These are phyloP conservation scores for Ariolimax columbianus DNA, from an alignment of 2,888 invertebrate genomes.

Conservation along the genomic window DNA sequence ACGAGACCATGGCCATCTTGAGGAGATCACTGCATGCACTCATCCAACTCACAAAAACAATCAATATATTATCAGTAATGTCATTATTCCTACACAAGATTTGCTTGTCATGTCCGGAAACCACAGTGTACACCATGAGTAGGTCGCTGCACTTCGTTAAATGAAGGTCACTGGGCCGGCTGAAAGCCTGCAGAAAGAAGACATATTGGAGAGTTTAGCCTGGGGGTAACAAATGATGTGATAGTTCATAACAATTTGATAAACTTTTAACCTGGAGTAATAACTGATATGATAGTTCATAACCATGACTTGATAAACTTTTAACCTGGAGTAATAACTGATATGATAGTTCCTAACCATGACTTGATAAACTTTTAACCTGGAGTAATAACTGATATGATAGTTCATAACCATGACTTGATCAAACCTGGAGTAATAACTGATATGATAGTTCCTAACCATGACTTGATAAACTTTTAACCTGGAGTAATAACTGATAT, in stretches of 20 bases:
- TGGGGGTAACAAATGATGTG: neutral
- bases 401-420: too few relatives aligned
- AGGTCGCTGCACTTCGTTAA: conserved; percentile 37
- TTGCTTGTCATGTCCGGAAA: conserved; percentile 18
- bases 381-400: too few relatives aligned
- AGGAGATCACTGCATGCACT: conserved; percentile 5
- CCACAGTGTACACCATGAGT: conserved; percentile 26
- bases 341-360: too few relatives aligned
- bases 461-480: too few relatives aligned
- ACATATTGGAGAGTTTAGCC: conserved; percentile 19
- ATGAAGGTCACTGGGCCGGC: conserved; percentile 57
- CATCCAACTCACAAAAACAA: conserved; percentile 24
- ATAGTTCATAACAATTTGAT: neutral
- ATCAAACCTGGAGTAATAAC: too few relatives aligned
- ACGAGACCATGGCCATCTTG: neutral
- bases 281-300: too few relatives aligned
- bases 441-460: too few relatives aligned
- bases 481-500: too few relatives aligned
- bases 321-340: too few relatives aligned
- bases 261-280: too few relatives aligned
- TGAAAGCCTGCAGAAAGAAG: conserved; percentile 45
- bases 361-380: too few relatives aligned
- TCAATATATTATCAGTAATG: conserved; percentile 21
- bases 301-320: too few relatives aligned
- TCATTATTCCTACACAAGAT: conserved; percentile 6